Base-by-base conservation (phyloP, 2,888 invertebrate species). In the Polymixis flavicincta region DNA sequence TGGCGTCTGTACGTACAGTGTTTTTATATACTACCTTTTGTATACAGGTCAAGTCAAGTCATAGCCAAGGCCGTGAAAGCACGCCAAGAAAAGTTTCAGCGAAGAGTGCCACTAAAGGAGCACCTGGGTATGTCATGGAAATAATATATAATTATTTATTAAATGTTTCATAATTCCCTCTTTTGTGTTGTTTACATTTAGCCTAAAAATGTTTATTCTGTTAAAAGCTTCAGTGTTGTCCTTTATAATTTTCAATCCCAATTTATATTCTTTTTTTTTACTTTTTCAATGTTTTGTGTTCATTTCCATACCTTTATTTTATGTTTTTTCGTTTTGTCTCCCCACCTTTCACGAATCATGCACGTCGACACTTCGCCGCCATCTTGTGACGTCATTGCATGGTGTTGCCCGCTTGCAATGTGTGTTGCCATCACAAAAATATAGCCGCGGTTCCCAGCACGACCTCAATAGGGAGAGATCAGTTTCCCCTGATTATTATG, bases 361-460 rank as follows among this genome's bases (percentile, higher is more conserved):
- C 90, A 88, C 91, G 90, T 84, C 89, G 88, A 88, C 89, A 89
- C 92, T 87, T 84, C 86, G 87, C 78, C 91, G 92, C 92, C 93
- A 92, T 93, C 87, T 93, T 94, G 93, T 95, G 95, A 93, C 93
- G 95, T 95, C 93, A 93, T 93, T 94, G 96, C 95, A 96, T 95
- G 95, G 92, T 93, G 92, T 93, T 87, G 72, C 90, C 85, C 84
- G 90, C 89, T 91, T 89, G 80, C 73, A 80, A 74, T 82, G 71
- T 89, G 82, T 91, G 88, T 90, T 90, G 89, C 88, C 88, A 89
- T 86, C 82, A 80, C 90, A 81, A 81, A 79, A 64, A 78, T 82
- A 82, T 94, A 98, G 98, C 91, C 97, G 98, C 92, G 98, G 98
- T 90, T 98, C 98, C 85, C 98, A 97, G 96, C 98, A 98, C 96